phyloP scores from a whole-genome alignment of 1,140 invertebrate species.

The Zaprionus africanus region DNA sequence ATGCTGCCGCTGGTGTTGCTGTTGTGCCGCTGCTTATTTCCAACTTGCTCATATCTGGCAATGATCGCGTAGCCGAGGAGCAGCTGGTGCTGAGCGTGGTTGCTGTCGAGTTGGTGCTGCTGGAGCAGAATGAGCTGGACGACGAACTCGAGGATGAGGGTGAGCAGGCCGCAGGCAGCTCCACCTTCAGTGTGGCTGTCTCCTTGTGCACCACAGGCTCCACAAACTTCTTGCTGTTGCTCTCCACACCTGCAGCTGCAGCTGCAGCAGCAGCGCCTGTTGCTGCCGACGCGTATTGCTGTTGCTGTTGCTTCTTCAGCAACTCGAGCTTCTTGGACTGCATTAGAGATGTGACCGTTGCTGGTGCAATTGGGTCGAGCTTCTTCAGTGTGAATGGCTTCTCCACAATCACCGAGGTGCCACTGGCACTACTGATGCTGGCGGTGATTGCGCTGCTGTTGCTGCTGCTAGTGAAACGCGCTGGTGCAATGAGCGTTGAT shows the following conservation, averaged over 20 bases:
- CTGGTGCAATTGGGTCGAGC: slow-evolving; percentile 13
- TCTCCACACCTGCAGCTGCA: not conserved
- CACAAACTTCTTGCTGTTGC: slow-evolving; percentile 58
- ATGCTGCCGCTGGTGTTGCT: not conserved
- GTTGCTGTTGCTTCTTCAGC: slow-evolving; percentile 50
- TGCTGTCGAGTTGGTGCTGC: slow-evolving; percentile 44
- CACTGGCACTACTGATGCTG: slow-evolving; percentile 20
- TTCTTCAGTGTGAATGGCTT: slow-evolving; percentile 61
- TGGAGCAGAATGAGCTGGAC: slow-evolving; percentile 66
- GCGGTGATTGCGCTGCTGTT: not conserved
- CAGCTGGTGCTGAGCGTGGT: slow-evolving; percentile 48
- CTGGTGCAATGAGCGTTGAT: slow-evolving; percentile 49
- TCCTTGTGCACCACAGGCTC: slow-evolving; percentile 64
- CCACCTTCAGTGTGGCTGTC: slow-evolving; percentile 66
- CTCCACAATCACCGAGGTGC: slow-evolving; percentile 77
- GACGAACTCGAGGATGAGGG: slow-evolving; percentile 68
- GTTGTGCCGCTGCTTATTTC: slow-evolving; percentile 68
- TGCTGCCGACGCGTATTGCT: slow-evolving; percentile 21
- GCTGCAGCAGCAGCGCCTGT: slow-evolving; percentile 8
- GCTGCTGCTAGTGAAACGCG: slow-evolving; percentile 48
- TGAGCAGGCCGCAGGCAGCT: slow-evolving; percentile 75
- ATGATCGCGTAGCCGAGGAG: slow-evolving; percentile 65
- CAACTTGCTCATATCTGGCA: slow-evolving; percentile 82
- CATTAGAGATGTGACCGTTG: not conserved
- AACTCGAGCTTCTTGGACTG: slow-evolving; percentile 41